A percentile compares a stretch with the other conserved stretches of the same genome.
Conservation (phyloP, 1,140 invertebrate genomes). For the Drosophila nikananu region DNA sequence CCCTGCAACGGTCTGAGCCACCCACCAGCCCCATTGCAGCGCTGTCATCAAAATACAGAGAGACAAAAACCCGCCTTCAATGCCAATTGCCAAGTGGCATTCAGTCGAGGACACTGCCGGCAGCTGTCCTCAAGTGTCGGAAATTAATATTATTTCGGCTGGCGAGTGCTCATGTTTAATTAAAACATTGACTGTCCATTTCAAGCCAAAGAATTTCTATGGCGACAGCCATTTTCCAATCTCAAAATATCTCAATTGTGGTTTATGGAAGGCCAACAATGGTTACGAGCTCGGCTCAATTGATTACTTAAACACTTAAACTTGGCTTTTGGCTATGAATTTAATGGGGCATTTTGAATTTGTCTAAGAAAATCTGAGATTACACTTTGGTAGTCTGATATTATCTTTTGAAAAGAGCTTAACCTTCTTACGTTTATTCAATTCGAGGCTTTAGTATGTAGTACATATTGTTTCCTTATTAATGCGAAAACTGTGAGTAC, state of each 20-base stretch:
- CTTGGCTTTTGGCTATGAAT: neutral
- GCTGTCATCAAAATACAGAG: conserved; percentile 34
- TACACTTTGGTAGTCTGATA: neutral
- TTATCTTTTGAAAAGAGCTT: neutral
- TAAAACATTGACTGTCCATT: conserved; percentile 17
- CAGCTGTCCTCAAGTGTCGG: neutral
- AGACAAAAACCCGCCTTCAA: conserved; percentile 12
- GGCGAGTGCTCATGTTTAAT: conserved; percentile 21
- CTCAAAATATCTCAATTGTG: conserved; percentile 26
- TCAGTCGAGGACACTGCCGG: neutral
- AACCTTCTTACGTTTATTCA: too few species aligned
- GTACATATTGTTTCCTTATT: neutral
- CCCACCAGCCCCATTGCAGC: neutral
- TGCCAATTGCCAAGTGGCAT: neutral
- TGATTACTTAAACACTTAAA: neutral
- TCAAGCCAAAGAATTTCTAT: conserved; percentile 13
- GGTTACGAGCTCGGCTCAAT: conserved; percentile 1
- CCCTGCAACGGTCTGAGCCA: conserved; percentile 44
- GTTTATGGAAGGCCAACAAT: conserved; percentile 7
- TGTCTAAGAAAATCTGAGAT: neutral
- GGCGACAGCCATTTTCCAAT: conserved; percentile 4
- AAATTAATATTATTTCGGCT: conserved; percentile 12
- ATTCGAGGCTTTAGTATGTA: too few species aligned
- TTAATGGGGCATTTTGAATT: neutral
- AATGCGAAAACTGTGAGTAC: neutral